Evolutionary conservation across 2,888 invertebrate genomes (phyloP).

Genomic region (Zaprionus bogoriensis): DNA sequence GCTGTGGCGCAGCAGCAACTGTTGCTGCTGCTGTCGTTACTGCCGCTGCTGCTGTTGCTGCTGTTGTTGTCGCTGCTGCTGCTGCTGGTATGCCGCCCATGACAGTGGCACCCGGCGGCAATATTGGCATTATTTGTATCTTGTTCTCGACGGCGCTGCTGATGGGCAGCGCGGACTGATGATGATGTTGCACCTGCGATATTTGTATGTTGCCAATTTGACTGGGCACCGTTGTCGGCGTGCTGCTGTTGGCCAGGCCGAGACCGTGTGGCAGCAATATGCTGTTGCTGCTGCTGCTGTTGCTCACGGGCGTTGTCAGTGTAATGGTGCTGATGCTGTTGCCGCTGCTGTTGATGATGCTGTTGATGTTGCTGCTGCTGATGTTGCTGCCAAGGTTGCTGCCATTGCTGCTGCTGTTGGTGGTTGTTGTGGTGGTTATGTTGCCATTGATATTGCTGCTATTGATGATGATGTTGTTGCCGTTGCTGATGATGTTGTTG

Average conservation of each 20-base stretch:
- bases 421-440: conserved; percentile 15
- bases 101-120: conserved; percentile 72
- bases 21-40: conserved; percentile 11
- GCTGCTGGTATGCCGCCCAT: conserved; percentile 61
- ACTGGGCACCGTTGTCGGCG: conserved; percentile 81
- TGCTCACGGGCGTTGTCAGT: conserved; percentile 47
- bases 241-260: conserved; percentile 35
- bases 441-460: conserved; percentile 43
- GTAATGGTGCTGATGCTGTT: conserved; percentile 42
- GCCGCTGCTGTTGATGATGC: conserved; percentile 24
- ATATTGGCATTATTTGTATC: conserved; percentile 83
- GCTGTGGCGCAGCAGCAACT: conserved; percentile 33
- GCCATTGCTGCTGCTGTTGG: conserved; percentile 25
- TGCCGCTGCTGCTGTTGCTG: conserved; percentile 17
- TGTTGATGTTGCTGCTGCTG: conserved; percentile 19
- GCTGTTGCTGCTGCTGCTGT: conserved; percentile 47
- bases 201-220: conserved; percentile 84
- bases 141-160: conserved; percentile 82
- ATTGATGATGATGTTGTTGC: conserved; percentile 9
- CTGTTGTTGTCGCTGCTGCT: conserved; percentile 20
- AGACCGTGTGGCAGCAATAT: conserved; percentile 56
- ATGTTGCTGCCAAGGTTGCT: conserved; percentile 48
- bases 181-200: conserved; percentile 80
- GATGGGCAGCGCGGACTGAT: conserved; percentile 64
- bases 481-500: conserved; percentile 9